phyloP scores from a whole-genome alignment of 1,140 invertebrate genomes.

The Cyrtorhinus lividipennis region DNA sequence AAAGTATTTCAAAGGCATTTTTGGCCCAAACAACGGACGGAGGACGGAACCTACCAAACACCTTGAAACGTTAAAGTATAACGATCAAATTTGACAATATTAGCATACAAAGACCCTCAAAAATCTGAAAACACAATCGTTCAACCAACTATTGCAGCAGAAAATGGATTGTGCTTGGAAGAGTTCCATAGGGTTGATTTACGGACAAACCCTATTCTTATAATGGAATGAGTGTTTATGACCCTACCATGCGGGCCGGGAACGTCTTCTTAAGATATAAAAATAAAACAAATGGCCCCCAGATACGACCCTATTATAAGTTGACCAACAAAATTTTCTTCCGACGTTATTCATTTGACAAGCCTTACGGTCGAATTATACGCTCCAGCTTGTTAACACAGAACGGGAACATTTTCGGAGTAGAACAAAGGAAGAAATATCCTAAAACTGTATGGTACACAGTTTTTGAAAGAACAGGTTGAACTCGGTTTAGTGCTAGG shows the following conservation, averaged over 20 bases:
- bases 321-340: slow-evolving; percentile 6
- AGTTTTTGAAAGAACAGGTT: too few relatives aligned
- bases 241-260: neutral
- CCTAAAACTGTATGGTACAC: too few relatives aligned
- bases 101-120: too few relatives aligned
- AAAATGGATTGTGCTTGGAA: neutral
- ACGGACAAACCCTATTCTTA: neutral
- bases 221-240: slow-evolving; percentile 11
- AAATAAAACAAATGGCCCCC: slow-evolving; percentile 10
- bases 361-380: slow-evolving; percentile 1
- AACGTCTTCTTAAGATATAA: slow-evolving; percentile 7
- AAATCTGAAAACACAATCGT: neutral
- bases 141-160: neutral
- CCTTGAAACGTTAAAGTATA: too few relatives aligned
- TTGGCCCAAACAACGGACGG: too few relatives aligned
- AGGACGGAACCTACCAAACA: too few relatives aligned
- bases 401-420: too few relatives aligned
- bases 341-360: neutral
- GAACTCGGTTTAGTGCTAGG: too few relatives aligned
- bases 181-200: neutral
- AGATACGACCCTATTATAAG: slow-evolving; percentile 8
- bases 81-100: too few relatives aligned
- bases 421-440: too few relatives aligned
- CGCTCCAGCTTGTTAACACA: too few relatives aligned
- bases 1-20: too few relatives aligned